phyloP scores from a whole-genome alignment of 2,797 vertebrate species.

The Melanotaenia maccullochi region DNA sequence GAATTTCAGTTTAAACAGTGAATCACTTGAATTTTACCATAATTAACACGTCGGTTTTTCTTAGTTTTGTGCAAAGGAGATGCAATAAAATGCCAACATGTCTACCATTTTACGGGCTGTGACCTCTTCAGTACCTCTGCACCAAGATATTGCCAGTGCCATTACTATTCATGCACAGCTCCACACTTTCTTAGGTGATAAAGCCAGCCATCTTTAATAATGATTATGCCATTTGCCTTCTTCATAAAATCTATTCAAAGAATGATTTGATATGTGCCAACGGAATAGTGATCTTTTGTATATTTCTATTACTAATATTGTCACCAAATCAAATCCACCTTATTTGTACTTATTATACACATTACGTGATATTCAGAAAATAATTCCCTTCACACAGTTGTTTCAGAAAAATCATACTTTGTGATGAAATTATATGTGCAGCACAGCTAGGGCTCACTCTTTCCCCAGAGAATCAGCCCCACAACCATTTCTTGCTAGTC shows the following conservation, averaged over 20 bases:
- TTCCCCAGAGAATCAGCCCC: conserved; percentile 37
- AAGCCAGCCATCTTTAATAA: conserved; percentile 34
- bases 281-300: conserved; percentile 3
- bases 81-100: conserved; percentile 25
- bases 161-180: conserved; percentile 18
- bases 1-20: not conserved
- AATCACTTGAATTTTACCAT: conserved; percentile 9
- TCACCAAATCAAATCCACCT: conserved; percentile 16
- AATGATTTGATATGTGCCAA: conserved; percentile 19
- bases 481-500: conserved; percentile 64
- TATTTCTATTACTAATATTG: not conserved
- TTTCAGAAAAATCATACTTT: conserved; percentile 34
- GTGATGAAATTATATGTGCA: conserved; percentile 33
- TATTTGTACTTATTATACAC: conserved; percentile 11
- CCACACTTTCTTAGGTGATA: conserved; percentile 17
- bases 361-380: conserved; percentile 25
- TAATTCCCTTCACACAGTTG: conserved; percentile 20
- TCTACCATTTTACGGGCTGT: conserved; percentile 13
- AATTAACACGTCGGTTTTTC: not conserved
- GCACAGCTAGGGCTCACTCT: conserved; percentile 38
- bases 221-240: conserved; percentile 30
- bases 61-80: conserved; percentile 8
- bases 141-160: conserved; percentile 18
- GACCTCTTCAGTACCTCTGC: conserved; percentile 24
- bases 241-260: conserved; percentile 16